Evolutionary conservation across 2,797 vertebrate genomes (phyloP).

Genomic region (Gymnocypris eckloni): DNA sequence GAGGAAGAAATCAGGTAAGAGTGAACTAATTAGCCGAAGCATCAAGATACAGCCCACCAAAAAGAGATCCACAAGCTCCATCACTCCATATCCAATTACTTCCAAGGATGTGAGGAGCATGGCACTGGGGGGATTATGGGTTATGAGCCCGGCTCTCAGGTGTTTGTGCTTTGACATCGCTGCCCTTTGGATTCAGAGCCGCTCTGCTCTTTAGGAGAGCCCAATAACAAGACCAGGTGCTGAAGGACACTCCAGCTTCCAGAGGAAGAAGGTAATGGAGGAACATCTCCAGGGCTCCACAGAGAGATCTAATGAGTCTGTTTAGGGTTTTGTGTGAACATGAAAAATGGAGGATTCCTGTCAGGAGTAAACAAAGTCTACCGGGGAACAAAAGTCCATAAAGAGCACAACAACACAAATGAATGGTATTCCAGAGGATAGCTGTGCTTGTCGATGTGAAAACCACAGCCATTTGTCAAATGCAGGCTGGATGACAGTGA

Average conservation of each 20-base stretch:
- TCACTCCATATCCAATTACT: conserved; percentile 66
- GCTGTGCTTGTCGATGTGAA: background rate
- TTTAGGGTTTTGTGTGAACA: conserved; percentile 67
- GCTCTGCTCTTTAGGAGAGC: conserved; percentile 25
- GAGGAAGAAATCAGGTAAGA: conserved; percentile 64
- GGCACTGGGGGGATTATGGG: conserved; percentile 43
- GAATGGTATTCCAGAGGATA: conserved; percentile 50
- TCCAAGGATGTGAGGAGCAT: conserved; percentile 56
- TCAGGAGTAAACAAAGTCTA: conserved; percentile 62
- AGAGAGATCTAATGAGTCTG: conserved; percentile 75
- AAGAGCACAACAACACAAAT: conserved; percentile 52
- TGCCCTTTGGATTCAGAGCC: conserved; percentile 46
- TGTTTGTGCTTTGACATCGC: conserved; percentile 28
- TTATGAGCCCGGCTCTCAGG: conserved; percentile 35
- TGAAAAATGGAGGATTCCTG: conserved; percentile 60
- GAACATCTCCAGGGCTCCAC: conserved; percentile 64
- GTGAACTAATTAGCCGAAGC: conserved; percentile 69
- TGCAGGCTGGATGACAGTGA: conserved; percentile 26
- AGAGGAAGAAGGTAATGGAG: conserved; percentile 50
- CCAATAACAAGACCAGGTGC: conserved; percentile 53
- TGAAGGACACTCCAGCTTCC: conserved; percentile 55
- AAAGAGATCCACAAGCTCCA: conserved; percentile 62
- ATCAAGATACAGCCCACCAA: conserved; percentile 61
- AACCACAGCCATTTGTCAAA: conserved; percentile 34
- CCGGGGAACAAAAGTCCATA: conserved; percentile 60